Base-by-base conservation (phyloP, 2,888 invertebrate genomes). In the Ernsta delagoae region DNA sequence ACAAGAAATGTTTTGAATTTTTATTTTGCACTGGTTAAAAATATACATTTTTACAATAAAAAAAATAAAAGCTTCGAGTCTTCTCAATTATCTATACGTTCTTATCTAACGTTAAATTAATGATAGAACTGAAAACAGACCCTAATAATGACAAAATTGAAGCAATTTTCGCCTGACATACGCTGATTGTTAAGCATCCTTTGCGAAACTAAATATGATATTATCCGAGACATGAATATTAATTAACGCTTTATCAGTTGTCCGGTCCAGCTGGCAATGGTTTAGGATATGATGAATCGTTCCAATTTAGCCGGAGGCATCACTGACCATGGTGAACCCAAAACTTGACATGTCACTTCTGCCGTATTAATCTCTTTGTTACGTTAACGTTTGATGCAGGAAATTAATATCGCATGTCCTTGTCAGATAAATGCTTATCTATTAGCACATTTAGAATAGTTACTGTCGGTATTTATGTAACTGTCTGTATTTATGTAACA, bases 271-370 rank as follows among this genome's bases (percentile, higher is more conserved):
- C 72, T 75, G 73, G 70, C 53, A 61, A 70, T 73, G 74, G 71
- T 78, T 76, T 73, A 74, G 66, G 70, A 72, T 70, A 78, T 78
- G 77, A 77, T 76, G 74, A 75, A 78, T 77, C 70, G 76, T 77
- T 77, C 72, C 75, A 77, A 77, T 77, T 77, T 74, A 60, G 69
- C 69, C 68, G 66, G 67, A 65, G 70, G 68, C 71, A 59, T 61
- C 66, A 70, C 71, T 73, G 73, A 70, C 71, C 72, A 66, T 64
- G 70, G 71, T 72, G 60, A 70, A 71, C 73, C 74, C 69, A 61
- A 72, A 72, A 70, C 70, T 73, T 72, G 69, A 63, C 69, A 66
- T 61, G 69, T 73, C 71, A 69, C 70, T 66, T 62, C 53, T 70
- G 64, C 34, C 70, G 36, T 72, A 72, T 72, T 70, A 72, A 73